Evolutionary conservation across 2,113 vertebrate species (phyloP).

Genomic region (Heterochromis multidens): DNA sequence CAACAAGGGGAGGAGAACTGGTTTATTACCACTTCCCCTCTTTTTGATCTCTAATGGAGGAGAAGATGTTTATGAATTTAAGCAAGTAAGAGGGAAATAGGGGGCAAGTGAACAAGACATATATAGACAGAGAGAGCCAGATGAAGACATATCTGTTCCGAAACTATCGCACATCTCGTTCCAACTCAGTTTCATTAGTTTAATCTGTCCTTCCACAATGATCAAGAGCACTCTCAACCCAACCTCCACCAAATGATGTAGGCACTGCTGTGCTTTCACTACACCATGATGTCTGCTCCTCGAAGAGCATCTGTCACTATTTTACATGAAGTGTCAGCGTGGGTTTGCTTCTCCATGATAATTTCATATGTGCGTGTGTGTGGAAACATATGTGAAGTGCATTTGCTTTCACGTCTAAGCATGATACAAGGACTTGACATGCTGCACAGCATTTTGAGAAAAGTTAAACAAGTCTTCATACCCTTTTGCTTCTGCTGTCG

Average conservation of each 20-base stretch:
- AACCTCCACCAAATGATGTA: neutral
- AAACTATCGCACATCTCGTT: conserved; percentile 4
- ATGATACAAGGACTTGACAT: conserved; percentile 4
- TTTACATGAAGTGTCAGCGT: conserved; percentile 32
- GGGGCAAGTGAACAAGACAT: neutral
- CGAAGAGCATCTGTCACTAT: conserved; percentile 19
- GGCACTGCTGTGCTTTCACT: conserved; percentile 3
- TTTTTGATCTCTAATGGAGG: conserved; percentile 46
- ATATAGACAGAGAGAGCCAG: neutral
- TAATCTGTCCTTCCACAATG: neutral
- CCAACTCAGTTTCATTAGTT: conserved; percentile 30
- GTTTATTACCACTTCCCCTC: conserved; percentile 45
- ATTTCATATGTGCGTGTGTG: neutral
- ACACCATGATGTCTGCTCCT: conserved; percentile 18
- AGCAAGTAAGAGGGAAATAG: neutral
- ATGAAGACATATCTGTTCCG: neutral
- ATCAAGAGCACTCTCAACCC: neutral
- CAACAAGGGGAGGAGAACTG: conserved; percentile 34
- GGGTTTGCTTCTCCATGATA: conserved; percentile 28
- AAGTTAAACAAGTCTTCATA: conserved; percentile 20
- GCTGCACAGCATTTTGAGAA: neutral
- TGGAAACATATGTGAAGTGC: neutral
- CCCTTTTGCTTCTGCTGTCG: neutral
- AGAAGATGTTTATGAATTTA: conserved; percentile 1
- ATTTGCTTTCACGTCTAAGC: neutral